Evolutionary conservation across 2,113 vertebrate species (phyloP).

Genomic region (Eulemur macaco): DNA sequence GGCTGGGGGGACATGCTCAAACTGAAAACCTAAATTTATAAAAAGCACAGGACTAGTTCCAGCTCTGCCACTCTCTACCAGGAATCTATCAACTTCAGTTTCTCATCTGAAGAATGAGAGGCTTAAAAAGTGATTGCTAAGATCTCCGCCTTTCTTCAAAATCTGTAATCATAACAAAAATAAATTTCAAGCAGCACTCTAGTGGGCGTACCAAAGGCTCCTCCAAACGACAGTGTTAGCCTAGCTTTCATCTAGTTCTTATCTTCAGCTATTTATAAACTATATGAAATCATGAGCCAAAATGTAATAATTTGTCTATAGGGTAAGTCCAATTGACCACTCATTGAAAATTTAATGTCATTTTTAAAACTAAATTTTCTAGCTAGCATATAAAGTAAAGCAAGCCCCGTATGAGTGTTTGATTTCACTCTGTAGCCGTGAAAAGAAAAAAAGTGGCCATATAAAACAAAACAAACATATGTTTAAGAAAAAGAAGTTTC

Average conservation of each 20-base stretch:
- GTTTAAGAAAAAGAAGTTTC: slow-evolving; percentile 32
- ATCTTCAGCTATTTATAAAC: background rate
- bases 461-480: slow-evolving; percentile 32
- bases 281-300: slow-evolving; percentile 2
- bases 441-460: background rate
- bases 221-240: background rate
- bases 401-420: background rate
- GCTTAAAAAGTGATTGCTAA: background rate
- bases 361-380: slow-evolving; percentile 14
- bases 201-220: background rate
- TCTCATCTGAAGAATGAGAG: background rate
- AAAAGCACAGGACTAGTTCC: background rate
- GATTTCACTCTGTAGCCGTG: background rate
- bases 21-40: background rate
- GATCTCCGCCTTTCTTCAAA: background rate
- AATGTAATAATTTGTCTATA: background rate
- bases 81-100: background rate
- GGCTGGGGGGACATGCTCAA: background rate
- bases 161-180: background rate
- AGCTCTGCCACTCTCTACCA: background rate
- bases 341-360: background rate
- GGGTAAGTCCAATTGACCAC: background rate
- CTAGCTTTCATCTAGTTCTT: background rate
- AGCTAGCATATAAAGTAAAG: background rate
- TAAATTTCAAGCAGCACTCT: slow-evolving; percentile 23